Percentiles rank a stretch among this genome's conserved stretches.
Evolutionary conservation across 2,888 invertebrate species (phyloP).

Genomic region (Caenorhabditis virilis): DNA sequence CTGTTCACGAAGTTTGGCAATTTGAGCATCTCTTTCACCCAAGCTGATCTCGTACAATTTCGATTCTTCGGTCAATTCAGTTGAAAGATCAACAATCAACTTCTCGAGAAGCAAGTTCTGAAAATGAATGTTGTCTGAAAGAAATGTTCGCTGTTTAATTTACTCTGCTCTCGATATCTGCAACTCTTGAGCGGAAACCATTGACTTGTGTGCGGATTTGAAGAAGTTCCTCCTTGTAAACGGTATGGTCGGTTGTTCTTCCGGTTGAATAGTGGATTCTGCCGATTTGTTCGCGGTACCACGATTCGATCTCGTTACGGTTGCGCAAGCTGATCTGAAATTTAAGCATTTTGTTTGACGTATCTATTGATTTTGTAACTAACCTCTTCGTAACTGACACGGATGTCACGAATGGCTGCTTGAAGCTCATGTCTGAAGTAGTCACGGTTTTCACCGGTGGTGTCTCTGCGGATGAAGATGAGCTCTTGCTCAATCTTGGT

Average conservation of each 20-base stretch:
- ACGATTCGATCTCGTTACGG: conserved; percentile 25
- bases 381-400: conserved; percentile 71
- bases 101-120: conserved; percentile 28
- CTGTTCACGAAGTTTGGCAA: conserved; percentile 24
- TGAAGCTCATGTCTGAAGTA: conserved; percentile 73
- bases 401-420: conserved; percentile 72
- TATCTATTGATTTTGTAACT: too few relatives aligned
- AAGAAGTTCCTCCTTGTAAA: conserved; percentile 10
- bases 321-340: conserved; percentile 24
- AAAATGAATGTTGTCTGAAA: background rate
- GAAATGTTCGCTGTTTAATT: background rate
- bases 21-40: conserved; percentile 21
- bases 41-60: conserved; percentile 21
- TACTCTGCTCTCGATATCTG: conserved; percentile 34
- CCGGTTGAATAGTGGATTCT: too few relatives aligned
- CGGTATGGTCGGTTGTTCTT: background rate
- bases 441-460: conserved; percentile 72
- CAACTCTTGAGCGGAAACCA: conserved; percentile 10
- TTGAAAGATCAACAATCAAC: conserved; percentile 12
- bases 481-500: conserved; percentile 40
- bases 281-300: conserved; percentile 27
- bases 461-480: conserved; percentile 70
- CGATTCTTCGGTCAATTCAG: conserved; percentile 10
- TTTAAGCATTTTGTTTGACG: too few relatives aligned
- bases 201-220: conserved; percentile 17